Evolutionary conservation across 2,113 vertebrate species (phyloP), one percentile per base, ranked within the genome.

Genomic region (Phalacrocorax brasilianus): DNA sequence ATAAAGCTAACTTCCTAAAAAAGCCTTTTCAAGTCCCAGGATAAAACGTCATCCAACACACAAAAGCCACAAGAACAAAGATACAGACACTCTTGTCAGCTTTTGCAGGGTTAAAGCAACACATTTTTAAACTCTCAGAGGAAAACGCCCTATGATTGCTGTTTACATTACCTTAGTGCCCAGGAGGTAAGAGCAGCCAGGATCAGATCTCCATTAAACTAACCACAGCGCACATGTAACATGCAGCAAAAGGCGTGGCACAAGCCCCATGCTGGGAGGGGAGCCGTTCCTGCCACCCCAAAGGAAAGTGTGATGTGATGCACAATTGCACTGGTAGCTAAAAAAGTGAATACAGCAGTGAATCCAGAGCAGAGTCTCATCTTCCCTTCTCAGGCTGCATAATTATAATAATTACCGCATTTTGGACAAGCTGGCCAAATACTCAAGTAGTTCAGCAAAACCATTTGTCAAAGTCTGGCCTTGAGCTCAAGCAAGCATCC

Each of bases 201-300:
- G 59, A 68, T 23, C n/a, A 49, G 35, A 22, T 32, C 58, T 83
- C 53, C n/a, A 32, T 28, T 62, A 78, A 44, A 35, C 20, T 22
- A 58, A 56, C 7, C 22, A 16, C 7, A 9, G 4, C 6, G 9
- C 49, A n/a, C 1, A 0, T 3, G 21, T 33, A 49, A 59, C 20
- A 26, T 0, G 0, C 1, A 1, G 19, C 3, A 9, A 78, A 21
- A 79, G 9, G 14, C 38, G 17, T 1, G 2, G 56, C 6, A 6
- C 13, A n/a, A 74, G 12, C 13, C n/a, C 20, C 0, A 0, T 32
- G 7, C 24, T n/a, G 14, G 8, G 52, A 63, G 14, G 4, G 28
- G 18, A 65, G 9, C 7, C 1, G 3, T 18, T 58, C 40, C 44
- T 47, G 35, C 7, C 44, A 63, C 20, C 26, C 3, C 13, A 15